Evolutionary conservation across 2,797 vertebrate genomes (phyloP).

Genomic region (Chelon auratus): DNA sequence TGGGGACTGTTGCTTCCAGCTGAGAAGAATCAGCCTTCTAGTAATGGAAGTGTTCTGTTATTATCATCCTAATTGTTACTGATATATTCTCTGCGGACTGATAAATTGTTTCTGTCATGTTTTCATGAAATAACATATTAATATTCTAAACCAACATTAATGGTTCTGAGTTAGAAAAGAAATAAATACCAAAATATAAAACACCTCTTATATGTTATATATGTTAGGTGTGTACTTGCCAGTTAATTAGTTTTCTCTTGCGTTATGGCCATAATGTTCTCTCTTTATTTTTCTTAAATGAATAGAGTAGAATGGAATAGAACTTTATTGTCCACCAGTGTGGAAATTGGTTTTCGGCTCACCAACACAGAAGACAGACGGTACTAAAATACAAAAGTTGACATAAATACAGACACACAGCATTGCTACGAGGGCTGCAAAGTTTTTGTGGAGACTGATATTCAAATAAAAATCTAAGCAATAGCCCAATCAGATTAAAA

Average conservation of each 20-base stretch:
- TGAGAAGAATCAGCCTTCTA: not conserved
- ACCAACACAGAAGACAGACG: too few species aligned
- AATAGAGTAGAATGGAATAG: too few species aligned
- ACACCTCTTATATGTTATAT: not conserved
- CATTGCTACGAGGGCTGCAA: too few species aligned
- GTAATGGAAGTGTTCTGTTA: conserved; percentile 12
- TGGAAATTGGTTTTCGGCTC: too few species aligned
- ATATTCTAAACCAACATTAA: conserved; percentile 4
- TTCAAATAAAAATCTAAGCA: too few species aligned
- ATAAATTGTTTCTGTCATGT: conserved; percentile 7
- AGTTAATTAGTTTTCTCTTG: not conserved
- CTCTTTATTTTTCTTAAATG: too few species aligned
- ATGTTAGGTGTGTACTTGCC: not conserved
- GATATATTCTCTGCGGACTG: conserved; percentile 15
- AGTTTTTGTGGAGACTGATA: too few species aligned
- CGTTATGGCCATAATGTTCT: too few species aligned
- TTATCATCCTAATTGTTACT: conserved; percentile 1
- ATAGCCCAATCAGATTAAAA: too few species aligned
- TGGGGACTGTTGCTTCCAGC: not conserved
- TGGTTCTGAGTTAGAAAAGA: not conserved
- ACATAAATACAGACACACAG: too few species aligned
- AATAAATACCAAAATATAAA: not conserved
- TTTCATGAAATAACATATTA: not conserved
- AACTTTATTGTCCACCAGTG: too few species aligned
- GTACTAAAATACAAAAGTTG: too few species aligned